A percentile compares a stretch with the other conserved stretches of the same genome.
These are phyloP conservation scores for Neoniphon sammara DNA, from an alignment of 2,797 vertebrate species.

Conservation along the genomic window DNA sequence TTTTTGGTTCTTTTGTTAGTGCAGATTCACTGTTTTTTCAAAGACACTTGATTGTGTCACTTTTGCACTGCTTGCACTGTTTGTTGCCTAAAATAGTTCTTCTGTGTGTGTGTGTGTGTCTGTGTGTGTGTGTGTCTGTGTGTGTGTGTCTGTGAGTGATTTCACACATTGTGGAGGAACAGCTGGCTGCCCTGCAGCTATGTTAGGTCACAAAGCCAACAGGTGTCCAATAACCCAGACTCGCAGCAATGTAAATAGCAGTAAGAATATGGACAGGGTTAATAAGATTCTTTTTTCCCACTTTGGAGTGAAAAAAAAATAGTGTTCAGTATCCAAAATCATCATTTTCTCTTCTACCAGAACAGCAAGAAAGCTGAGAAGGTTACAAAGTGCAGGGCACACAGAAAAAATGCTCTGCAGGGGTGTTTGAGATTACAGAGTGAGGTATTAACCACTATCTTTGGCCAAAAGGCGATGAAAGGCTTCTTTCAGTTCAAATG, in stretches of 20 bases:
- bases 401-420: not conserved
- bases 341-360: constrained; percentile 18
- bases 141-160: not conserved
- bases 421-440: constrained; percentile 6
- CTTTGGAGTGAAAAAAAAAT: too few relatives aligned
- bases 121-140: not conserved
- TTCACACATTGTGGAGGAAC: not conserved
- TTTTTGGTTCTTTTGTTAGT: not conserved
- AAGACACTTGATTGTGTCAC: too few relatives aligned
- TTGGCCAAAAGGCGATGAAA: constrained; percentile 1
- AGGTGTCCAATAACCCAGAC: not conserved
- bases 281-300: not conserved
- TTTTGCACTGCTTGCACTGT: too few relatives aligned
- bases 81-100: not conserved
- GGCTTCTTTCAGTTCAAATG: constrained; percentile 19
- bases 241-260: not conserved
- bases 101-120: not conserved
- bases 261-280: not conserved
- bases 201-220: not conserved
- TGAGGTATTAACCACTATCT: not conserved
- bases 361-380: constrained; percentile 20
- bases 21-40: too few relatives aligned
- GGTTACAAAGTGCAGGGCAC: constrained; percentile 4
- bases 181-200: not conserved
- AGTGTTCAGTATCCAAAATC: too few relatives aligned